A percentile compares a stretch with the other conserved stretches of the same genome.
Evolutionary conservation across 2,113 vertebrate species (phyloP).

Genomic region (Festucalex cinctus): DNA sequence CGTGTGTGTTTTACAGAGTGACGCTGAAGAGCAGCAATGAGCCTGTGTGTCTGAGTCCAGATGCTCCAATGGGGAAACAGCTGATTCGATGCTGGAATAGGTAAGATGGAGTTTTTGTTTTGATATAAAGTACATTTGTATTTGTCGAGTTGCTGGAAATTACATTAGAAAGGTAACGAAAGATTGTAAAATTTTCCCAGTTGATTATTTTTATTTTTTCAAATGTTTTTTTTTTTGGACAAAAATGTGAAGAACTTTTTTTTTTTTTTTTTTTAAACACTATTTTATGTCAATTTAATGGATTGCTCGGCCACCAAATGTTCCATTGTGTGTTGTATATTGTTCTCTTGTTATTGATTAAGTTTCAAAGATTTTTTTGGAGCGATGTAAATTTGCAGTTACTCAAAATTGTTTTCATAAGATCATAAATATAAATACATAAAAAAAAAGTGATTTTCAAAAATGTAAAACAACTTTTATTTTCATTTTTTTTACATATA

Average conservation of each 20-base stretch:
- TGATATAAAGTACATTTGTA: neutral
- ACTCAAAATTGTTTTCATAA: neutral
- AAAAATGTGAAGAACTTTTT: too few relatives aligned
- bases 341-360: neutral
- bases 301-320: neutral
- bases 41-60: slow-evolving; percentile 64
- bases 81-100: slow-evolving; percentile 68
- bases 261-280: too few relatives aligned
- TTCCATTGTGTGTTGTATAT: neutral
- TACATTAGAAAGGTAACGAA: too few relatives aligned
- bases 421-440: neutral
- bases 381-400: neutral
- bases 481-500: neutral
- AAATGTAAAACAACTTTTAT: neutral
- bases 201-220: neutral
- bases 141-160: neutral
- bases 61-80: slow-evolving; percentile 46
- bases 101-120: slow-evolving; percentile 41
- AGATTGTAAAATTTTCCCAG: neutral
- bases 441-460: too few relatives aligned
- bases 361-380: too few relatives aligned
- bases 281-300: neutral
- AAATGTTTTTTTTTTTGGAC: too few relatives aligned
- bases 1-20: slow-evolving; percentile 61
- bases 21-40: slow-evolving; percentile 25